Percentiles rank a stretch among this genome's conserved stretches.
These are phyloP conservation scores for Gavialis gangeticus DNA, from an alignment of 2,113 vertebrate genomes.

Conservation along the genomic window DNA sequence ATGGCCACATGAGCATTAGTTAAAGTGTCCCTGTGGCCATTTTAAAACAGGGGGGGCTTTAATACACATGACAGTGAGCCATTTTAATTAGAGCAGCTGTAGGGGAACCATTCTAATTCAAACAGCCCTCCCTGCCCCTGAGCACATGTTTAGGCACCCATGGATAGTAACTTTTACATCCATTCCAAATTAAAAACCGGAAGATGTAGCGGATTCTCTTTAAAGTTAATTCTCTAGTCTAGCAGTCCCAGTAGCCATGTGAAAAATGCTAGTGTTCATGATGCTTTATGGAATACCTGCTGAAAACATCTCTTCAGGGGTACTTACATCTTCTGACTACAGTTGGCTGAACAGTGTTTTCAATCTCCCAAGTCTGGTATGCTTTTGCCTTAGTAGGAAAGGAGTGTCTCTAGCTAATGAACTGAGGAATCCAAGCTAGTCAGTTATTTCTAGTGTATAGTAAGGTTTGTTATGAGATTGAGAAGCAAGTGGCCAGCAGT, in stretches of 20 bases:
- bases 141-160: not conserved
- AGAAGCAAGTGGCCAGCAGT: not conserved
- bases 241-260: not conserved
- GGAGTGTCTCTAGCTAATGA: not conserved
- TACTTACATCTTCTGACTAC: not conserved
- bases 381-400: not conserved
- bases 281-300: not conserved
- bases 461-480: not conserved
- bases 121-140: not conserved
- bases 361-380: not conserved
- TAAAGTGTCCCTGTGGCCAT: no score
- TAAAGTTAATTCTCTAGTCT: not conserved
- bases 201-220: not conserved
- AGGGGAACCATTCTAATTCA: no score
- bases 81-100: no score
- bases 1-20: no score
- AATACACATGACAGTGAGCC: no score
- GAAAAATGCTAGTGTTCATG: not conserved
- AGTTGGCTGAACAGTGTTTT: not conserved
- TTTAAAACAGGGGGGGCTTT: no score
- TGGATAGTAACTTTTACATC: not conserved
- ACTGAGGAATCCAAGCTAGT: not conserved
- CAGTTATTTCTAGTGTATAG: conserved; percentile 29
- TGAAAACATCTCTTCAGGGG: not conserved
- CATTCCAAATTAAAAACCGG: not conserved